These are phyloP conservation scores for Acropora yongei DNA, from an alignment of 64 coral and sea anemone species.

Conservation along the genomic window DNA sequence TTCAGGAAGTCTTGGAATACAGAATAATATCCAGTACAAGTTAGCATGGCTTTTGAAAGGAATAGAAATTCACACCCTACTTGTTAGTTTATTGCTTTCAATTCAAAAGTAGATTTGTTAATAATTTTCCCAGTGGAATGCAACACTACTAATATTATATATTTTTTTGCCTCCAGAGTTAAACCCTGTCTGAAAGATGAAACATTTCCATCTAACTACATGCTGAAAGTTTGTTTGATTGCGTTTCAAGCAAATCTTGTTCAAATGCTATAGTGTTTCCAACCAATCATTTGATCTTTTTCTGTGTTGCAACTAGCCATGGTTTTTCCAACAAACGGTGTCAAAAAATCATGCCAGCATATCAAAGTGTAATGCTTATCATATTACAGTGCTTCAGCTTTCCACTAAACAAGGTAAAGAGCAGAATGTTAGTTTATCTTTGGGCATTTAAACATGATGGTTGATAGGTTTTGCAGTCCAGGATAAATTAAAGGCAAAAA, in stretches of 20 bases:
- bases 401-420: neutral
- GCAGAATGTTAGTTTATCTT: too few species aligned
- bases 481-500: too few species aligned
- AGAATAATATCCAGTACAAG: too few species aligned
- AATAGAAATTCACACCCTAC: neutral
- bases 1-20: neutral
- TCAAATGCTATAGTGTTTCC: conserved; percentile 2
- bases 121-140: neutral
- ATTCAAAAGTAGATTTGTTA: conserved; percentile 4
- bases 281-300: too few species aligned
- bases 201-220: conserved; percentile 2
- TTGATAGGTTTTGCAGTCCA: too few species aligned
- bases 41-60: neutral
- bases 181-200: neutral
- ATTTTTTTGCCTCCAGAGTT: neutral
- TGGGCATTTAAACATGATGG: too few species aligned
- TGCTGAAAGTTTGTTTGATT: conserved; percentile 5
- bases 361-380: neutral
- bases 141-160: neutral
- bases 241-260: neutral
- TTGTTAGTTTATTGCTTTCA: neutral
- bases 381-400: neutral
- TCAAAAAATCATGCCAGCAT: neutral
- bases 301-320: too few species aligned
- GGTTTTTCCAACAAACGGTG: neutral